Evolutionary conservation across 2,797 vertebrate genomes (phyloP), one percentile per base, ranked within the genome.

Genomic region (Peromyscus eremicus): DNA sequence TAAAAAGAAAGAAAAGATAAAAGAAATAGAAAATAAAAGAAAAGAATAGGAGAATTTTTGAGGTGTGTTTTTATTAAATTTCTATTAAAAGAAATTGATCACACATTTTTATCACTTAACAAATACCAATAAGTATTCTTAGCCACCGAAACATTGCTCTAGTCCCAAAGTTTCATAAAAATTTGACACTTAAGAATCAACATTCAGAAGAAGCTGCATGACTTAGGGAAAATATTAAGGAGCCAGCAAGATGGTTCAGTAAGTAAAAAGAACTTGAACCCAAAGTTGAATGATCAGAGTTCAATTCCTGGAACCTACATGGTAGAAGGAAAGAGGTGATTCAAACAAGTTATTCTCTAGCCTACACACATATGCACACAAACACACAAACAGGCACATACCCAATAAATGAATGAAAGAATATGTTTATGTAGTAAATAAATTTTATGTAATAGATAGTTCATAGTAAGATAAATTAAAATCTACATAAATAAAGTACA

Each of bases 401-500:
- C 5, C 29, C 68, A 70, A 86, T 10, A n/a, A n/a, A n/a, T 19
- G 32, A 29, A 32, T 23, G 16, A 84, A 49, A 49, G 2, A n/a
- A 49, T 70, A 70, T 4, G 23, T 70, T 85, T 52, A 49, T 49
- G 12, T 9, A 86, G 52, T 49, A 66, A 68, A 70, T 86, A 49
- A 19, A 32, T 32, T 40, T 46, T 25, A 49, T 49, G 80, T 49
- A 49, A 68, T 68, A 62, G 96, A 90, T 23, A 49, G 76, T 91
- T 96, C 81, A 94, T 68, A 92, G 94, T 95, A 71, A 97, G 82
- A 98, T 90, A 94, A 95, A 52, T 12, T 52, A 86, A 84, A 46
- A 29, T 66, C 10, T 46, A 84, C 9, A 66, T n/a, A 60, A 90
- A 92, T 70, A 90, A 95, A 96, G 97, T 94, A 93, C 57, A 29